These are phyloP conservation scores for Eupithecia vulgata DNA, from an alignment of 2,888 invertebrate genomes.

Conservation along the genomic window DNA sequence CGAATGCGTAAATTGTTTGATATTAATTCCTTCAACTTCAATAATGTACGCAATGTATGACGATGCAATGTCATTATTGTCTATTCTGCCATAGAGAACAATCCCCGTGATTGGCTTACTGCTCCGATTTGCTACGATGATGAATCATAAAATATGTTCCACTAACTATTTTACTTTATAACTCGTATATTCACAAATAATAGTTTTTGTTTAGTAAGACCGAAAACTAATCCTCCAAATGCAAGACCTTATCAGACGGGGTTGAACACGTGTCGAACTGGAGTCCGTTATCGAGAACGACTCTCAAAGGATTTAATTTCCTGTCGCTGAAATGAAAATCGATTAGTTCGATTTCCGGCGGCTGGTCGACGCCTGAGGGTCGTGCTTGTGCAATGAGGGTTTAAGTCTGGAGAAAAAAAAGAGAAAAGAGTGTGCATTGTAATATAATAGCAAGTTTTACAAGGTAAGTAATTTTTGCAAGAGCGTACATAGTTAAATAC, in stretches of 20 bases:
- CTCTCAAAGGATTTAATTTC: slow-evolving; percentile 84
- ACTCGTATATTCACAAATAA: no score
- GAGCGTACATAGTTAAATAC: no score
- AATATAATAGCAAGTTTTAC: background rate
- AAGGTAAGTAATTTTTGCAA: background rate
- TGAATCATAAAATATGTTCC: no score
- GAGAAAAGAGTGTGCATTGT: background rate
- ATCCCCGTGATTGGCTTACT: no score
- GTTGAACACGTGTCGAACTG: slow-evolving; percentile 75
- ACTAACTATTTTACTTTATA: no score
- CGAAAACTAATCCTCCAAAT: slow-evolving; percentile 12
- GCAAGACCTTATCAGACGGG: slow-evolving; percentile 27
- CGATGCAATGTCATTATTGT: no score
- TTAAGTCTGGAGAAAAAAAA: slow-evolving; percentile 13
- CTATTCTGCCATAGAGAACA: no score
- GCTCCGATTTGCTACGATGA: no score
- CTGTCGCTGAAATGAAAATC: slow-evolving; percentile 82
- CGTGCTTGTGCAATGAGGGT: slow-evolving; percentile 27
- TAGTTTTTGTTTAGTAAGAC: background rate
- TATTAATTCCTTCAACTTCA: no score
- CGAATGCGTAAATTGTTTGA: no score
- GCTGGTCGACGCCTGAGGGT: slow-evolving; percentile 65
- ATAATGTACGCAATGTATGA: no score
- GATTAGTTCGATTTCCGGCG: slow-evolving; percentile 83
- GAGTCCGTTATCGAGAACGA: slow-evolving; percentile 78